Evolutionary conservation across 1,140 invertebrate genomes (phyloP).

Genomic region (Plectrocnemia conspersa): DNA sequence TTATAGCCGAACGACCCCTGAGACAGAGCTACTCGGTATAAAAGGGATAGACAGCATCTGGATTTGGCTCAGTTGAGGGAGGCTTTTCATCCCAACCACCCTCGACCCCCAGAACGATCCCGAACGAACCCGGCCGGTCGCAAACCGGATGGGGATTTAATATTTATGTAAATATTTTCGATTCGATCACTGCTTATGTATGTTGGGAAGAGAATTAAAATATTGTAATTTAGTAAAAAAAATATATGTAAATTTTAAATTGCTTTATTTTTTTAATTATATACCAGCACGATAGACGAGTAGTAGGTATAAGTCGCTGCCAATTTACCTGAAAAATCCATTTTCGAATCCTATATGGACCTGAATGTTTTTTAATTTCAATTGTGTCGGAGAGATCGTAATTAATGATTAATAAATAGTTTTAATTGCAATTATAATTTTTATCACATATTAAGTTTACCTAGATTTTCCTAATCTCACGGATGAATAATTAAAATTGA

Average conservation of each 20-base stretch:
- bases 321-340: background rate
- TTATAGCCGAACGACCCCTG: background rate
- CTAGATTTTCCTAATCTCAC: no score
- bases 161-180: slow-evolving; percentile 32
- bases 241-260: background rate
- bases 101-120: slow-evolving; percentile 7
- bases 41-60: slow-evolving; percentile 9
- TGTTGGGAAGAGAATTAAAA: background rate
- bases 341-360: background rate
- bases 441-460: no score
- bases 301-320: no score
- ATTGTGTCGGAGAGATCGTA: no score
- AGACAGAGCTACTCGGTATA: background rate
- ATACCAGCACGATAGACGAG: background rate
- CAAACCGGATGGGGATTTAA: slow-evolving; percentile 24
- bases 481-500: no score
- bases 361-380: no score
- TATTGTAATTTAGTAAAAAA: background rate
- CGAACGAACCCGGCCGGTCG: slow-evolving; percentile 12
- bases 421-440: no score
- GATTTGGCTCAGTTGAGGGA: slow-evolving; percentile 4
- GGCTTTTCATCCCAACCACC: slow-evolving; percentile 7
- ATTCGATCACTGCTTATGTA: background rate
- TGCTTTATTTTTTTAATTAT: background rate
- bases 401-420: no score